Percentiles rank a stretch among this genome's conserved stretches.
phyloP scores from a whole-genome alignment of 2,797 vertebrate species.

The Cyprinodon diabolis region DNA sequence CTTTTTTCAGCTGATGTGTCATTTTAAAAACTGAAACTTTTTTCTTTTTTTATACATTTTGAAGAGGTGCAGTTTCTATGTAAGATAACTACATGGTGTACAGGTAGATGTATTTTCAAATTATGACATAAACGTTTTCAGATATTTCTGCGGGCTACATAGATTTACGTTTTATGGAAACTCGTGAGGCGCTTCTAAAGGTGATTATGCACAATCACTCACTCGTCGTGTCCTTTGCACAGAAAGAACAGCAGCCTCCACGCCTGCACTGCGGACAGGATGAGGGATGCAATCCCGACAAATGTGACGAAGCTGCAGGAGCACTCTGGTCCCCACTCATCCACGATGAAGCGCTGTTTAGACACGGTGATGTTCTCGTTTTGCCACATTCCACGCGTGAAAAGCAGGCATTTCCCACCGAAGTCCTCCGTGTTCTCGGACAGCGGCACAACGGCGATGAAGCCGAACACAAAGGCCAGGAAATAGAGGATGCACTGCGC shows the following conservation, averaged over 20 bases:
- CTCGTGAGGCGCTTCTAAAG: no score
- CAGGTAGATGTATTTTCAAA: conserved; percentile 1
- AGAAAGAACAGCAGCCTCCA: conserved; percentile 94
- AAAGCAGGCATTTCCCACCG: conserved; percentile 93
- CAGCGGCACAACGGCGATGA: conserved; percentile 92
- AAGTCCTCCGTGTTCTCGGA: conserved; percentile 94
- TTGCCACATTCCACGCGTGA: conserved; percentile 97
- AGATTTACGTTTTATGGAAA: neutral
- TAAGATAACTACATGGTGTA: conserved; percentile 26
- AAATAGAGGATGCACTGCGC: conserved; percentile 92
- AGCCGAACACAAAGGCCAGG: conserved; percentile 92
- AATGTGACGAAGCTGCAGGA: conserved; percentile 95
- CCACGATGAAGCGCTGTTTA: conserved; percentile 93
- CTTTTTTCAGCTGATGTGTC: neutral
- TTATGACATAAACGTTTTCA: neutral
- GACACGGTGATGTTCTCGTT: conserved; percentile 96
- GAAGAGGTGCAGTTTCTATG: neutral
- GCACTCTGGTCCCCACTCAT: conserved; percentile 94
- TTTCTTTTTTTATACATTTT: neutral
- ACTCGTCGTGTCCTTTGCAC: conserved; percentile 98
- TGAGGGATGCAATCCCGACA: conserved; percentile 89
- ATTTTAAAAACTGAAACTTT: neutral
- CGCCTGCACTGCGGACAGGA: conserved; percentile 92
- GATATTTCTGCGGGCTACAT: conserved; percentile 1
- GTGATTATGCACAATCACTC: conserved; percentile 73